Conservation (phyloP, 2,797 vertebrate species). For the Falco biarmicus region DNA sequence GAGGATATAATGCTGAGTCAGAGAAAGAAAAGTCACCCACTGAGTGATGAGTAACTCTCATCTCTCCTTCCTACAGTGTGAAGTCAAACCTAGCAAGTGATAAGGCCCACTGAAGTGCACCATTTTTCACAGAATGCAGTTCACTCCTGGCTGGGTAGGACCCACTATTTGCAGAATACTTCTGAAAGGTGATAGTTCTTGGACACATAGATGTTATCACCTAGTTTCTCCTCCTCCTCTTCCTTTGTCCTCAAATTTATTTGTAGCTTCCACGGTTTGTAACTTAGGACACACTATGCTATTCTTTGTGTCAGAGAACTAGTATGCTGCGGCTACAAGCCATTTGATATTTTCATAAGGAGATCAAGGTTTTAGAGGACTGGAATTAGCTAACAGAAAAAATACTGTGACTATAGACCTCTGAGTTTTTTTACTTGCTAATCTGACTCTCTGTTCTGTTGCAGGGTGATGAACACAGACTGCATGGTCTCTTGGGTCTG, state of each 20-base stretch:
- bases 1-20: not conserved
- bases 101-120: not conserved
- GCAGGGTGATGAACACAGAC: not conserved
- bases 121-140: not conserved
- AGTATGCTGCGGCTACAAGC: not conserved
- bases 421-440: not conserved
- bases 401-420: not conserved
- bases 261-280: not conserved
- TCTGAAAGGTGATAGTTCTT: not conserved
- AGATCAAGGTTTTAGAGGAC: not conserved
- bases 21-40: not conserved
- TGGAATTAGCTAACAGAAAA: not conserved
- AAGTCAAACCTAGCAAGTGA: not conserved
- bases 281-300: too few species aligned
- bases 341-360: not conserved
- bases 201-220: not conserved
- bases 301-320: fast-evolving
- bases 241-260: not conserved
- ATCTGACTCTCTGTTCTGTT: not conserved
- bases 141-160: not conserved
- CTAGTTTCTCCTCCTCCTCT: not conserved
- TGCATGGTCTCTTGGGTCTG: not conserved
- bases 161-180: not conserved
- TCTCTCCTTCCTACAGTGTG: not conserved
- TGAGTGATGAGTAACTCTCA: not conserved